Evolutionary conservation across 2,797 vertebrate genomes (phyloP), one percentile per base, ranked within the genome.

Genomic region (Poecilia wingei): DNA sequence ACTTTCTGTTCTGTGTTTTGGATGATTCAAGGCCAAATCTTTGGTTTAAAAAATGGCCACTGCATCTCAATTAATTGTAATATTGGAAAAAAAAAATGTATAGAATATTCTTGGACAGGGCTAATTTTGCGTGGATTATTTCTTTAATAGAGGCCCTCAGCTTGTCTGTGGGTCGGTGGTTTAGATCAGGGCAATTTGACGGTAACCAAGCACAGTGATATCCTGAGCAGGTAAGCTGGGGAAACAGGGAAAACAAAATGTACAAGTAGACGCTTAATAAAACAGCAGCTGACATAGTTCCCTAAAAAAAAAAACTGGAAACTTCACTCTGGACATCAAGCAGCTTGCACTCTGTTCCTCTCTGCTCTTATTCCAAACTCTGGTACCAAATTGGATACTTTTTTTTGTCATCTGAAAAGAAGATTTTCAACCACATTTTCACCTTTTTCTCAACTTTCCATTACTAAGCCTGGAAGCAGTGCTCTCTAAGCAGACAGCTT

Each of bases 11-110:
- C 41, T 49, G 31, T 79, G 12, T 75, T 53, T 43, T 43, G 45
- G 70, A 41, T 43, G 13, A 66, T 45, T 82, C n/a, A 45, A 70
- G 41, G 68, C 68, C 22, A 43, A 66, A 69, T 69, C 2, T 70
- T 70, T 70, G 25, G 25, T 70, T 45, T 2, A 28, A 70, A 70
- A 45, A 25, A 70, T 28, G 25, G 25, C 2, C 12, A 70, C 25
- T n/a, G 25, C 4, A 70, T 14, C 36, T 39, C 22, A 70, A 14
- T 3, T 28, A 39, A 69, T 43, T 36, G 18, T 39, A 2, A 39
- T 9, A 20, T 20, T 39, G 16, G 28, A 28, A 22, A 9, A 3
- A 33, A 64, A 36, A 8, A 16, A n/a, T 20, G 16, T 16, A 6
- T 64, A 59, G 20, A 25, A 53, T 53, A 25, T 31, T 31, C 13